phyloP scores from a whole-genome alignment of 2,797 vertebrate genomes.

The Pogoniulus pusillus region DNA sequence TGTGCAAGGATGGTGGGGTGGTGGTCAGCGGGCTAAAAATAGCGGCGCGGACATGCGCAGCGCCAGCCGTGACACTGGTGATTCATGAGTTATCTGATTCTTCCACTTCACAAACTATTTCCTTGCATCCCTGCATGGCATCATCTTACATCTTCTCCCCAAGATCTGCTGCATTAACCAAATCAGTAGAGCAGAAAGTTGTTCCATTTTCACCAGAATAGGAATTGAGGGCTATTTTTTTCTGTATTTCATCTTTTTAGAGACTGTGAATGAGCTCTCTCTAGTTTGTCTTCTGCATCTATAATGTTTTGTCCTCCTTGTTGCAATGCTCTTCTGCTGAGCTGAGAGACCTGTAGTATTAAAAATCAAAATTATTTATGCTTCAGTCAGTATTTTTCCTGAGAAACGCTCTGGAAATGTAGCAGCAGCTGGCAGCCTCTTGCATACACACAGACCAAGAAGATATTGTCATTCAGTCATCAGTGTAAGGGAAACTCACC shows the following conservation, averaged over 20 bases:
- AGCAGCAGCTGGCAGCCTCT: neutral
- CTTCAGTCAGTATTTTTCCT: neutral
- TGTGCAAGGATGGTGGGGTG: slow-evolving; percentile 17
- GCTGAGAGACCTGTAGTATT: neutral
- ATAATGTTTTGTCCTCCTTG: neutral
- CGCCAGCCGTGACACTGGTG: slow-evolving; percentile 12
- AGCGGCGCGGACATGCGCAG: slow-evolving; percentile 5
- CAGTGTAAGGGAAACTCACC: neutral
- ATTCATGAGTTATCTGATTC: slow-evolving; percentile 63
- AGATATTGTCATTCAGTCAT: neutral
- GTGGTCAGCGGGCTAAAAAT: slow-evolving; percentile 52
- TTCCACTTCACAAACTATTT: slow-evolving; percentile 62
- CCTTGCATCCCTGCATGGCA: slow-evolving; percentile 43
- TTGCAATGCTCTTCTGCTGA: neutral
- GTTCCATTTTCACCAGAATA: slow-evolving; percentile 24
- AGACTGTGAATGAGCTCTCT: neutral
- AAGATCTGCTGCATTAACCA: slow-evolving; percentile 50
- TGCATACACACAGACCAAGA: neutral
- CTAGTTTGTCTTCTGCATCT: neutral
- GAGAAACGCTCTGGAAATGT: neutral
- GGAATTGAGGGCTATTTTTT: neutral
- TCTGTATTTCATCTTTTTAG: slow-evolving; percentile 17
- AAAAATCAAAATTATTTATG: slow-evolving; percentile 10
- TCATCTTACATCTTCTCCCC: slow-evolving; percentile 58
- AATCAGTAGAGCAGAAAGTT: slow-evolving; percentile 56